phyloP scores from a whole-genome alignment of 1,140 invertebrate genomes.

The Alviniconcha marisindica region DNA sequence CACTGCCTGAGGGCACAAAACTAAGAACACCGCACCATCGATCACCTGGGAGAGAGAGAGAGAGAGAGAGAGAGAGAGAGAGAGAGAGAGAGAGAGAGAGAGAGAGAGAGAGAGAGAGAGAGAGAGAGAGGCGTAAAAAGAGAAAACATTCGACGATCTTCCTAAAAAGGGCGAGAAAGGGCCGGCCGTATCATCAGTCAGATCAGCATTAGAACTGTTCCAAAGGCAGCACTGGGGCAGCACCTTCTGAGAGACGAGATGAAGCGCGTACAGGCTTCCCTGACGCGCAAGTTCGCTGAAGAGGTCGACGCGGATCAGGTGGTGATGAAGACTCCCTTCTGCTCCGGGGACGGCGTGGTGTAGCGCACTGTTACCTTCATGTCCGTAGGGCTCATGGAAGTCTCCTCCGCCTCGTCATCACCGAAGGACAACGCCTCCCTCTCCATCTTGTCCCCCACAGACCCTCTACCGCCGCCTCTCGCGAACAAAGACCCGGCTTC shows the following conservation, averaged over 20 bases:
- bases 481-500: neutral
- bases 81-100: constrained; percentile 17
- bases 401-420: neutral
- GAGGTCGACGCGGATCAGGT: neutral
- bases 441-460: neutral
- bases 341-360: constrained; percentile 26
- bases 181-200: neutral
- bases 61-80: constrained; percentile 17
- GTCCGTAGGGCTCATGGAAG: neutral
- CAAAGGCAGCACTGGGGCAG: too few species aligned
- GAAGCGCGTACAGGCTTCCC: neutral
- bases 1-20: too few species aligned
- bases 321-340: neutral
- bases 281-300: too few species aligned
- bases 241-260: neutral
- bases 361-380: constrained; percentile 32
- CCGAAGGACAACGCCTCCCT: neutral
- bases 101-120: neutral
- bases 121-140: neutral
- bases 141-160: too few species aligned
- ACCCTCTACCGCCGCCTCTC: neutral
- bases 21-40: too few species aligned
- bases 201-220: too few species aligned
- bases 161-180: neutral
- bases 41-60: constrained; percentile 2